Base-by-base conservation (phyloP, 2,888 invertebrate species). In the Chloromyia formosa region DNA sequence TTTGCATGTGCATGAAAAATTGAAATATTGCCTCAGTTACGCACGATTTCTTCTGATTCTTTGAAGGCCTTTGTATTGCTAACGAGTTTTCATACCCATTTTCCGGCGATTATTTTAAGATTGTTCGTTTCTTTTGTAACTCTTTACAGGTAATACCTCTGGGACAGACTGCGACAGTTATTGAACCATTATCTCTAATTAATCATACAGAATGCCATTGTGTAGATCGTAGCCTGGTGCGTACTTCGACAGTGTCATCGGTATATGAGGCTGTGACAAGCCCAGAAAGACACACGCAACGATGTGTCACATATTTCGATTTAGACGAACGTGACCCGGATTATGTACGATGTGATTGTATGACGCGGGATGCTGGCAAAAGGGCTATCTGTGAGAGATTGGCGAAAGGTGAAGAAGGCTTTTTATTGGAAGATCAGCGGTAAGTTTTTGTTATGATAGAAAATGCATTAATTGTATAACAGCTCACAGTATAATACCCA, bases 371-470 rank as follows among this genome's bases (percentile, higher is more conserved):
- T 40, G 40, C 14, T 5, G 71, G 56, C 16, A n/a, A 40, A 16
- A 16, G 58, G 79, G 82, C 86, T 71, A 88, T 88, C 66, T 92
- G 92, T 81, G 84, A 88, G 72, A 84, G 87, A 76, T 87, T 90
- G 80, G 90, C 90, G 80, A 87, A 88, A 77, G 92, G 92, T 75
- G 88, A 88, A 79, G 90, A 90, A 78, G 89, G 89, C 79, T 89
- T 92, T 80, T 87, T 89, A 49, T 84, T 89, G 75, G 86, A 86
- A 27, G 92, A 92, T 82, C 87, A 90, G 85, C 84, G 88, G 92
- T 92, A 76, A 80, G 56, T 69, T 49, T 23, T 0, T 61, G 5
- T 27, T 60, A 60, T n/a, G n/a, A n/a, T n/a, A n/a, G n/a, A n/a
- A n/a, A n/a, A n/a, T n/a, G n/a, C n/a, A n/a, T n/a, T n/a, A n/a